Evolutionary conservation across 2,888 invertebrate genomes (phyloP).

Genomic region (Spisula solida): DNA sequence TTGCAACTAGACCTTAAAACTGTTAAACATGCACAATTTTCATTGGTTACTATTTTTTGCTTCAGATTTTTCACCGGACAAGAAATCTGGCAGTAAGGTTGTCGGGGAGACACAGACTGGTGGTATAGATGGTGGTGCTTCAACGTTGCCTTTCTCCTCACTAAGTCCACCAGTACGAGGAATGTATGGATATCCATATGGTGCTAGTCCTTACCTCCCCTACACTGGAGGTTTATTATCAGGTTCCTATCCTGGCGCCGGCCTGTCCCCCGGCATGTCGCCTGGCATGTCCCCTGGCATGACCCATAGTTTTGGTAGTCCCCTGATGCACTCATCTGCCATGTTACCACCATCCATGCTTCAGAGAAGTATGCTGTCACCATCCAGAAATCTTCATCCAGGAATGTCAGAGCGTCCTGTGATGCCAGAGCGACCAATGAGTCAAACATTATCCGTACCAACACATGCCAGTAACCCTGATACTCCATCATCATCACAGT

Average conservation of each 20-base stretch:
- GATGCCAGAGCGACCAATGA: conserved; percentile 14
- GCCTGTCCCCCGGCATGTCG: conserved; percentile 38
- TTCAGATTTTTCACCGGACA: conserved; percentile 54
- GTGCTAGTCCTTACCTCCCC: conserved; percentile 63
- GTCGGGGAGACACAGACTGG: not conserved
- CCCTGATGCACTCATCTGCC: conserved; percentile 59
- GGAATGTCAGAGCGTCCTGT: conserved; percentile 18
- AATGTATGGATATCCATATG: conserved; percentile 61
- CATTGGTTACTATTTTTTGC: not conserved
- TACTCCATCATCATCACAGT: conserved; percentile 1
- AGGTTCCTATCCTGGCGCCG: conserved; percentile 26
- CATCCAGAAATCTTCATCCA: conserved; percentile 41
- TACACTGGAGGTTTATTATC: conserved; percentile 51
- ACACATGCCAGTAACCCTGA: conserved; percentile 22
- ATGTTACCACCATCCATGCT: conserved; percentile 47
- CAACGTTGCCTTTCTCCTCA: conserved; percentile 26
- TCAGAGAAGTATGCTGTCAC: conserved; percentile 51
- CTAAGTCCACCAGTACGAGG: conserved; percentile 54
- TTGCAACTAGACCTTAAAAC: too few species aligned
- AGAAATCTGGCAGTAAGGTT: not conserved
- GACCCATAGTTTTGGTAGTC: conserved; percentile 41
- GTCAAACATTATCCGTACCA: conserved; percentile 40
- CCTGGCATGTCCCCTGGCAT: conserved; percentile 33
- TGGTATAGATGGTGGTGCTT: conserved; percentile 5
- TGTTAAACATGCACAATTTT: too few species aligned